These are phyloP conservation scores for Cinclus mexicanus DNA, from an alignment of 2,113 vertebrate genomes.

Conservation along the genomic window DNA sequence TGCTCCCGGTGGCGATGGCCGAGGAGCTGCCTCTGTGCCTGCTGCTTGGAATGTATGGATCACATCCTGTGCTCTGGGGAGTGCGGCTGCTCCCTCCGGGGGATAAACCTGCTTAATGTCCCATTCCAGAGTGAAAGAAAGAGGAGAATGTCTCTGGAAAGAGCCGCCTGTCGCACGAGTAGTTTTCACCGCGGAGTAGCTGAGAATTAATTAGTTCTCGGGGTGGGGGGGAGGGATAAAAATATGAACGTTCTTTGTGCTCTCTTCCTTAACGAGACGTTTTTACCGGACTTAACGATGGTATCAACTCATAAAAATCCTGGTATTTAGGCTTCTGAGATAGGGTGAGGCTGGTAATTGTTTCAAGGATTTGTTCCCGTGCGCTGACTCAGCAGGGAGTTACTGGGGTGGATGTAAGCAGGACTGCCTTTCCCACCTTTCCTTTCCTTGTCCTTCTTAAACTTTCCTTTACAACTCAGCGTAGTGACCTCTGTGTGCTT, in stretches of 20 bases:
- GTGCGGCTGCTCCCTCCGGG: too few relatives aligned
- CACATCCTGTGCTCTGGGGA: fast-evolving
- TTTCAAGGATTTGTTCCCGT: not conserved
- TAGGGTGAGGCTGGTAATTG: not conserved
- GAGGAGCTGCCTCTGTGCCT: fast-evolving
- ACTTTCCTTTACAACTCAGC: not conserved
- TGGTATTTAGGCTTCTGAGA: not conserved
- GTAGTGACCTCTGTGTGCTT: too few relatives aligned
- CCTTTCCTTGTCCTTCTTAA: not conserved
- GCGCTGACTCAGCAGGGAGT: not conserved
- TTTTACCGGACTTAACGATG: not conserved
- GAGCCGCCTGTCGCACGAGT: not conserved
- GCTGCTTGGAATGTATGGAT: fast-evolving
- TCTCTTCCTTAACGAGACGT: not conserved
- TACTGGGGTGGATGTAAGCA: not conserved
- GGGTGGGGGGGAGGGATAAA: too few relatives aligned
- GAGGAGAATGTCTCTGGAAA: fast-evolving
- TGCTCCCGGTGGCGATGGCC: too few relatives aligned
- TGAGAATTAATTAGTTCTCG: not conserved
- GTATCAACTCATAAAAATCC: fast-evolving
- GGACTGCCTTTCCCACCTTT: not conserved
- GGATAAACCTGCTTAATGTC: too few relatives aligned
- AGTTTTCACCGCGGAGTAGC: not conserved
- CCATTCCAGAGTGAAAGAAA: fast-evolving
- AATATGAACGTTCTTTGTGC: fast-evolving